Evolutionary conservation across 2,797 vertebrate species (phyloP).

Genomic region (Eutrigla gurnardus): DNA sequence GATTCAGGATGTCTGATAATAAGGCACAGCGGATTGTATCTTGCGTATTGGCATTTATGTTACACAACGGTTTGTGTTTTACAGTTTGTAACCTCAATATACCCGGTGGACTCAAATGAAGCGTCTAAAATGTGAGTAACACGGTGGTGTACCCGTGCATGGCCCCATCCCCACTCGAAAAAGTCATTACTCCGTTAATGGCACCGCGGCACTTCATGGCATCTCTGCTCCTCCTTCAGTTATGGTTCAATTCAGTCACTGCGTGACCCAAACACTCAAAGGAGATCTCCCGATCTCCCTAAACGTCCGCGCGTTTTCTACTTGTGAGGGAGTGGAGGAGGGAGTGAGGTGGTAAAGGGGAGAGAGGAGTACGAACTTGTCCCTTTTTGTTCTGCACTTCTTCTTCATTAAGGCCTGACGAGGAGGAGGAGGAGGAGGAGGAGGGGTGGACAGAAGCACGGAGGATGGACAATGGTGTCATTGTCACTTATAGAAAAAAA

Average conservation of each 20-base stretch:
- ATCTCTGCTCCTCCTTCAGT: conserved; percentile 52
- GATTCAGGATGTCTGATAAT: background rate
- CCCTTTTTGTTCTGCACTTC: background rate
- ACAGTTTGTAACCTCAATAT: conserved; percentile 11
- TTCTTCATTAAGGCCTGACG: conserved; percentile 12
- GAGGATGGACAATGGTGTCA: background rate
- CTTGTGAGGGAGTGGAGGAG: conserved; percentile 10
- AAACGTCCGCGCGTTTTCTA: conserved; percentile 2
- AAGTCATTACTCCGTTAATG: conserved; percentile 60
- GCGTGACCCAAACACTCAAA: conserved; percentile 33
- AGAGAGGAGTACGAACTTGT: conserved; percentile 2
- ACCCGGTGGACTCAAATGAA: conserved; percentile 10
- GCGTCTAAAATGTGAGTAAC: background rate
- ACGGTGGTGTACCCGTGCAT: background rate
- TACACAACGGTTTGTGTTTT: conserved; percentile 14
- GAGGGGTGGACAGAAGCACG: background rate
- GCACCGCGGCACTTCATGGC: conserved; percentile 43
- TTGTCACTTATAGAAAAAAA: conserved; percentile 14
- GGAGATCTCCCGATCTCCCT: conserved; percentile 2
- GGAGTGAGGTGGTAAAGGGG: background rate
- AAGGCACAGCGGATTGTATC: background rate
- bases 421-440: background rate
- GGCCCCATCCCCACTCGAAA: conserved; percentile 40
- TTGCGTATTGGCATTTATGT: background rate
- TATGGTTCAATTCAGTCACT: conserved; percentile 50